phyloP scores from a whole-genome alignment of 2,797 vertebrate species.

The Denticeps clupeoides region DNA sequence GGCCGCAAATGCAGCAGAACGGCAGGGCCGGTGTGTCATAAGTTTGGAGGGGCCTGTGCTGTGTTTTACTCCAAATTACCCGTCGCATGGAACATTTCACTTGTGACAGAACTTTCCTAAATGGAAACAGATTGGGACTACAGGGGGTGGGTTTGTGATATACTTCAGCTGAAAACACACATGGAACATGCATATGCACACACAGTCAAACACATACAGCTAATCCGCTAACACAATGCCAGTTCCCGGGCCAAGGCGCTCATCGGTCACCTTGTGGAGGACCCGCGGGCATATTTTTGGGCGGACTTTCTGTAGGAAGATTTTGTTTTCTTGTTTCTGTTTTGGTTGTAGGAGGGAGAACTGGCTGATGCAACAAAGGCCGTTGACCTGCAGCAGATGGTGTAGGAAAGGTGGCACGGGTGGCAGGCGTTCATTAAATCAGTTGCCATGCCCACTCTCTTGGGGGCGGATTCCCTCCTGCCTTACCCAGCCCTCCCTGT shows the following conservation, averaged over 20 bases:
- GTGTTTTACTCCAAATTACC: slow-evolving; percentile 21
- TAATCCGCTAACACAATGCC: not conserved
- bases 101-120: slow-evolving; percentile 15
- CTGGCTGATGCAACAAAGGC: not conserved
- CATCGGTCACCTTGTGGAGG: too few relatives aligned
- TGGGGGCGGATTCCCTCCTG: not conserved
- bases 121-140: slow-evolving; percentile 24
- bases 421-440: slow-evolving; percentile 15
- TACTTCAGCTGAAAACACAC: slow-evolving; percentile 5
- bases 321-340: too few relatives aligned
- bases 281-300: too few relatives aligned
- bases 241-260: too few relatives aligned
- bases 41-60: not conserved
- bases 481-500: slow-evolving; percentile 5
- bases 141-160: slow-evolving; percentile 18
- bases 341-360: too few relatives aligned
- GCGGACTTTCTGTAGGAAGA: too few relatives aligned
- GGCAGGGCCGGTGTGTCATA: not conserved
- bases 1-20: slow-evolving; percentile 14
- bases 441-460: not conserved
- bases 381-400: slow-evolving; percentile 1
- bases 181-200: not conserved
- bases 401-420: not conserved
- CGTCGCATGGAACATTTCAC: slow-evolving; percentile 29
- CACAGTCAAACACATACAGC: not conserved